Base-by-base conservation (phyloP, 2,888 invertebrate species). In the Teleogryllus oceanicus region DNA sequence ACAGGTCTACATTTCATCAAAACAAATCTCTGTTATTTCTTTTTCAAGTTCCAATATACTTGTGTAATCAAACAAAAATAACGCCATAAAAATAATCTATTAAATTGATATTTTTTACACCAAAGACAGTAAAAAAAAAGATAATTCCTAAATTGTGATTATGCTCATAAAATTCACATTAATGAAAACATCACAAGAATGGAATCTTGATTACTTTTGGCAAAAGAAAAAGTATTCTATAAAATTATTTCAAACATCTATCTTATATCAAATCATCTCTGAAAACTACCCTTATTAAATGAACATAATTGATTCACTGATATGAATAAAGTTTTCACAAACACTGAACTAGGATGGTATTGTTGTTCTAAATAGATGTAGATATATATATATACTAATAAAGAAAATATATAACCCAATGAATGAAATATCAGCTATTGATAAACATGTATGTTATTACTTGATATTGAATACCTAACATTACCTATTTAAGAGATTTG, bases 1-100 rank as follows among this genome's bases (percentile, higher is more conserved):
- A 62, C 62, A 62, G 62, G 62, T 62, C 62, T 62, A 62, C 62
- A 62, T 62, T 62, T 62, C n/a, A 62, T n/a, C 62, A 62, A 62
- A 62, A 62, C 62, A 62, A 62, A 62, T 18, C 62, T 18, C 62
- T 62, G 62, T 18, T 62, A 18, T 62, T 18, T 62, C n/a, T 62
- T 62, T 62, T 18, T 62, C 62, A 18, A 18, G 62, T 18, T 18
- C 62, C 13, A 62, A n/a, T 62, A 18, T 62, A 62, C 62, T 62
- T 62, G 62, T 18, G 62, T 62, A 62, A 62, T 13, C 62, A 62
- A 62, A 62, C 62, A 62, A 62, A 62, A 62, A 62, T 62, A 62
- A 62, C n/a, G 62, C 16, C 62, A 62, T 62, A 62, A 62, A 62
- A 62, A 62, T 62, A 62, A 62, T 62, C 62, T 62, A 62, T 62